These are phyloP conservation scores for Channa maculata DNA, from an alignment of 2,113 vertebrate genomes.

Conservation along the genomic window DNA sequence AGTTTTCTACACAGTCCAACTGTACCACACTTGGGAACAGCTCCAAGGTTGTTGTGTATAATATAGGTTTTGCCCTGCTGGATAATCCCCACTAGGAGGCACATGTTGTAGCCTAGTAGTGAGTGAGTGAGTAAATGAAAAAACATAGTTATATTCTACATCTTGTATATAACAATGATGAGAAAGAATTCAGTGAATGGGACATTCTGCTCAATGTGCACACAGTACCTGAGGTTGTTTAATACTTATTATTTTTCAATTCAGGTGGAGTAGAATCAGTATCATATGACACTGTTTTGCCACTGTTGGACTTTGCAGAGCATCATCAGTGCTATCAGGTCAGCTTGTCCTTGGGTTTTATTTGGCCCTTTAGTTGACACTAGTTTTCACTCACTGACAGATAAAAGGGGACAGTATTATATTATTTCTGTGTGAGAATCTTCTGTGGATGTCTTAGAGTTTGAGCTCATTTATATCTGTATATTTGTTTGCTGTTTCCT, in stretches of 20 bases:
- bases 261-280: background rate
- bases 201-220: background rate
- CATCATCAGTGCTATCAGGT: constrained; percentile 14
- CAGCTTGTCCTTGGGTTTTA: constrained; percentile 3
- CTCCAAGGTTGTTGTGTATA: too few species aligned
- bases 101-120: background rate
- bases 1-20: too few species aligned
- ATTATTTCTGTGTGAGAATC: constrained; percentile 3
- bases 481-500: constrained; percentile 28
- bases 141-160: too few species aligned
- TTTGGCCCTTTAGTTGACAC: background rate
- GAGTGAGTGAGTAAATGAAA: background rate
- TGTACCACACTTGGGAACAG: too few species aligned
- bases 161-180: background rate
- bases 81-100: background rate
- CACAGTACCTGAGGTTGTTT: background rate
- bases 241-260: background rate
- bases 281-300: background rate
- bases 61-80: background rate
- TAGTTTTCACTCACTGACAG: background rate
- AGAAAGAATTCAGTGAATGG: background rate
- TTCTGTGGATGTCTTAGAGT: background rate
- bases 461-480: constrained; percentile 27
- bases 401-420: constrained; percentile 1
- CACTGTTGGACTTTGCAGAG: constrained; percentile 1